Percentiles rank a stretch among this genome's conserved stretches.
These are phyloP conservation scores for Zaprionus tsacasi DNA, from an alignment of 1,140 invertebrate genomes.

Conservation along the genomic window DNA sequence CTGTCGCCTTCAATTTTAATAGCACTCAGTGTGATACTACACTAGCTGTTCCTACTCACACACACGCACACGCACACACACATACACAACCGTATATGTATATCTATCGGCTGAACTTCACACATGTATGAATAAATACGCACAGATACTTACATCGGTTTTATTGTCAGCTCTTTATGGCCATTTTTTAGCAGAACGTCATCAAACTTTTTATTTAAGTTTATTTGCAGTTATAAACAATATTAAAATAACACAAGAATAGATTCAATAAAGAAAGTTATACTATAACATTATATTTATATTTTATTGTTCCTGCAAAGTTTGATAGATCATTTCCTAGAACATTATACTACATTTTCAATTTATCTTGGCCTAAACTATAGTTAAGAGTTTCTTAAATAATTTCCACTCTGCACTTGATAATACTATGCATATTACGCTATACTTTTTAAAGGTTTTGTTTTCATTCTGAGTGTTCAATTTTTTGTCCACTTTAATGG, in stretches of 20 bases:
- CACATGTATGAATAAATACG: constrained; percentile 4
- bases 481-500: neutral
- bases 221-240: constrained; percentile 12
- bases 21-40: constrained; percentile 52
- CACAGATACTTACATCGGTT: constrained; percentile 18
- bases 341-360: too few species aligned
- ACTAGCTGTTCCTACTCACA: constrained; percentile 55
- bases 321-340: too few species aligned
- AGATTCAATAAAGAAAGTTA: neutral
- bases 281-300: too few species aligned
- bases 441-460: neutral
- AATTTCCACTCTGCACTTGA: neutral
- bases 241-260: neutral
- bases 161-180: constrained; percentile 60
- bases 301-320: too few species aligned
- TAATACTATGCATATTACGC: neutral
- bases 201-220: constrained; percentile 26
- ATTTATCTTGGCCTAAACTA: too few species aligned
- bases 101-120: constrained; percentile 1
- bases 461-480: neutral
- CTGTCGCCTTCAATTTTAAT: constrained; percentile 78
- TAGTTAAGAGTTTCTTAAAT: too few species aligned
- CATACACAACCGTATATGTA: neutral
- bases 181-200: constrained; percentile 34
- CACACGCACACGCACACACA: neutral